phyloP scores from a whole-genome alignment of 2,888 invertebrate species.

The Erebia ligea region DNA sequence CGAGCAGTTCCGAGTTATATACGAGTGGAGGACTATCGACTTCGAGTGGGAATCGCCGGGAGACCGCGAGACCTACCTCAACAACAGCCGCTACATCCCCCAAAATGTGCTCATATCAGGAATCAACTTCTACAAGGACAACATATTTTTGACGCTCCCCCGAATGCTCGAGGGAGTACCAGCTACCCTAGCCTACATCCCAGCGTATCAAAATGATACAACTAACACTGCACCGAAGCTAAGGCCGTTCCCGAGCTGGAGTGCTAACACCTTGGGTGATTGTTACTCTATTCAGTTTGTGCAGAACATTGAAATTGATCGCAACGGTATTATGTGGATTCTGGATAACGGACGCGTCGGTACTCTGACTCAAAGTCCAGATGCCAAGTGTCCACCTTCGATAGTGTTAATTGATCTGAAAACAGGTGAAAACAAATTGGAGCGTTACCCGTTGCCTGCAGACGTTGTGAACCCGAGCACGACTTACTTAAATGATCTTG shows the following conservation, averaged over 20 bases:
- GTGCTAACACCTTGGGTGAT: conserved; percentile 85
- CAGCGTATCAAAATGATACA: conserved; percentile 68
- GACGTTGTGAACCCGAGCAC: conserved; percentile 82
- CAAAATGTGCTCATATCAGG: conserved; percentile 87
- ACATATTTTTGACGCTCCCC: conserved; percentile 87
- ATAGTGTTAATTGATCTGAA: conserved; percentile 87
- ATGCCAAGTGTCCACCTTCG: conserved; percentile 85
- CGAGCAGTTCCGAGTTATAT: conserved; percentile 86
- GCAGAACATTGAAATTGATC: conserved; percentile 89
- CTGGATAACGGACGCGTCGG: conserved; percentile 87
- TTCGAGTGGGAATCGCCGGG: conserved; percentile 86
- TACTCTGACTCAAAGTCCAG: conserved; percentile 81
- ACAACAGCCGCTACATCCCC: conserved; percentile 84
- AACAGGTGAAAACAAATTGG: conserved; percentile 79
- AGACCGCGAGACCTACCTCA: conserved; percentile 78
- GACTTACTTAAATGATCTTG: conserved; percentile 88
- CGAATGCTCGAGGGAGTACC: conserved; percentile 88
- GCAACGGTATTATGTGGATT: conserved; percentile 86
- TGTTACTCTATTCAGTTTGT: conserved; percentile 89
- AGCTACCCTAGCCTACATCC: conserved; percentile 85
- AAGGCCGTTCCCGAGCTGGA: conserved; percentile 89
- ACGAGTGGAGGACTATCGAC: conserved; percentile 89
- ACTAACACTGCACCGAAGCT: conserved; percentile 85
- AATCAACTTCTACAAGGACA: conserved; percentile 86
- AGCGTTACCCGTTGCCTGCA: conserved; percentile 85